phyloP scores from a whole-genome alignment of 2,113 vertebrate species.

The Setophaga petechia region DNA sequence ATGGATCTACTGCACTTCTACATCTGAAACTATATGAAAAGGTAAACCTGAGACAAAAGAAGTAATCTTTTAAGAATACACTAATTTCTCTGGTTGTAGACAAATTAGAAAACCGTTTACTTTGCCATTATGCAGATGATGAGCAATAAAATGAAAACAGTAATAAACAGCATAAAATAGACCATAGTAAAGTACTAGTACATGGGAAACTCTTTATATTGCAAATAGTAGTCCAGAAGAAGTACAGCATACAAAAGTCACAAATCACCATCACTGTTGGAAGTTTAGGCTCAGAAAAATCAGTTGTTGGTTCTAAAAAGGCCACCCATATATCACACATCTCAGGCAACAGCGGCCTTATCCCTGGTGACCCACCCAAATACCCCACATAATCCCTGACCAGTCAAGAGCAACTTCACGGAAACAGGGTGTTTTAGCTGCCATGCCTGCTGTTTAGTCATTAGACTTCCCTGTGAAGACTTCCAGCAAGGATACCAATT shows the following conservation, averaged over 20 bases:
- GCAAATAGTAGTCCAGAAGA: not conserved
- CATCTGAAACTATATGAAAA: not conserved
- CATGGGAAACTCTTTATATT: not conserved
- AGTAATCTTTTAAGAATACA: not conserved
- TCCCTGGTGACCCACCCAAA: not conserved
- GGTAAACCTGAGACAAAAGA: not conserved
- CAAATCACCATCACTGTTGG: not conserved
- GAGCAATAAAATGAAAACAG: not conserved
- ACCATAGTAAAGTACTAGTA: not conserved
- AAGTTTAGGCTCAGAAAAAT: not conserved
- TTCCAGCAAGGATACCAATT: slow-evolving; percentile 46
- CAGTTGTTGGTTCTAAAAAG: not conserved
- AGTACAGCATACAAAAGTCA: not conserved
- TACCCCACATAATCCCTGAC: not conserved
- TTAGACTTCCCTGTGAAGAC: not conserved
- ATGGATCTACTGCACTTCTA: not conserved
- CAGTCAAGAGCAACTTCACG: not conserved
- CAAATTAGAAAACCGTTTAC: not conserved
- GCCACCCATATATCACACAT: not conserved
- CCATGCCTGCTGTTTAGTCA: slow-evolving; percentile 2
- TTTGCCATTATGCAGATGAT: not conserved
- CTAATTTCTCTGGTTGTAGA: not conserved
- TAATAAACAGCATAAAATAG: not conserved
- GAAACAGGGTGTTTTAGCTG: not conserved
- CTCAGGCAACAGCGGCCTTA: not conserved